Percentiles rank a stretch among this genome's conserved stretches.
Evolutionary conservation across 2,888 invertebrate species (phyloP).

Genomic region (Tetranychus truncatus): DNA sequence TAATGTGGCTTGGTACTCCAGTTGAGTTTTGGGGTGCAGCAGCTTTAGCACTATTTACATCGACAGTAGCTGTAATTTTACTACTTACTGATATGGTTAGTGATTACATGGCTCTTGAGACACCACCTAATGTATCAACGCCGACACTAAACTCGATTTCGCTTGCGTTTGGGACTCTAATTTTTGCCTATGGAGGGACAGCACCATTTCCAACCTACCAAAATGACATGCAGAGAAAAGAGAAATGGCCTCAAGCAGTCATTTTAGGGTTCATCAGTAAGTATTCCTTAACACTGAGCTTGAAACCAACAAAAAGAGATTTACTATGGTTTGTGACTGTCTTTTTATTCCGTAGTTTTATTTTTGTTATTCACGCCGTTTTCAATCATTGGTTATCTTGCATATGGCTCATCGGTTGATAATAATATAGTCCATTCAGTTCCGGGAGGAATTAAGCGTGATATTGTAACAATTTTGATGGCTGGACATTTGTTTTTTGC

Average conservation of each 20-base stretch:
- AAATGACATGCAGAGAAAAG: constrained; percentile 67
- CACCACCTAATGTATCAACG: constrained; percentile 31
- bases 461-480: constrained; percentile 44
- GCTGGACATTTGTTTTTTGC: constrained; percentile 46
- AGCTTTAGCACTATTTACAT: constrained; percentile 44
- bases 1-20: constrained; percentile 73
- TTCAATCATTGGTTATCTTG: constrained; percentile 45
- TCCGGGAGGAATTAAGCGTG: constrained; percentile 39
- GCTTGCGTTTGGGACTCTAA: constrained; percentile 48
- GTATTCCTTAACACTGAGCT: constrained; percentile 24
- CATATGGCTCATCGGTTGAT: constrained; percentile 47
- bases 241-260: constrained; percentile 52
- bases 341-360: constrained; percentile 27
- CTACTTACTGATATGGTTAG: constrained; percentile 35
- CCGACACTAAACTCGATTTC: constrained; percentile 47
- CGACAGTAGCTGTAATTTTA: constrained; percentile 44
- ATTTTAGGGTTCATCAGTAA: constrained; percentile 48
- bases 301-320: constrained; percentile 14
- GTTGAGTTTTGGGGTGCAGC: constrained; percentile 71
- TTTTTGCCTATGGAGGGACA: constrained; percentile 54
- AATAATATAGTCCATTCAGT: constrained; percentile 57
- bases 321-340: constrained; percentile 31
- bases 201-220: constrained; percentile 66
- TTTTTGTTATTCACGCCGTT: constrained; percentile 51
- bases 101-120: constrained; percentile 39